phyloP scores from a whole-genome alignment of 2,888 invertebrate species.

The Augochlorella aurata region DNA sequence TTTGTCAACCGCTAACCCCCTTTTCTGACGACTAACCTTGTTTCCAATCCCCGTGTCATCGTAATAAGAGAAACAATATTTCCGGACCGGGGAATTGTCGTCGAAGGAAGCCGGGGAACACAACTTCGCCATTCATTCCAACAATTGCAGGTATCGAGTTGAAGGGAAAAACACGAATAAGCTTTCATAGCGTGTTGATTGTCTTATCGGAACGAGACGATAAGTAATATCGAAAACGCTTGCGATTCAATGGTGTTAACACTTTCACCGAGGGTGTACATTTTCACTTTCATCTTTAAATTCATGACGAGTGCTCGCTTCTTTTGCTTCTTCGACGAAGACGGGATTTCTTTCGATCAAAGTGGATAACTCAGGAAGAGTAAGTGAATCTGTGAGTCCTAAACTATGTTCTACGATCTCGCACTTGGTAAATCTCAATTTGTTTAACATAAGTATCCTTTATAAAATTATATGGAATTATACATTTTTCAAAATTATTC shows the following conservation, averaged over 20 bases:
- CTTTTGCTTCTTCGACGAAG: no score
- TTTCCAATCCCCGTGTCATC: slow-evolving; percentile 63
- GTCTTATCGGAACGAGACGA: not conserved
- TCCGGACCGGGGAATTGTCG: slow-evolving; percentile 9
- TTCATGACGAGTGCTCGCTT: no score
- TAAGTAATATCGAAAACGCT: not conserved
- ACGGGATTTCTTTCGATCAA: no score
- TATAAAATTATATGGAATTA: no score
- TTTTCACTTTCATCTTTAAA: no score
- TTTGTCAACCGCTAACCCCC: slow-evolving; percentile 58
- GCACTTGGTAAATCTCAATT: no score
- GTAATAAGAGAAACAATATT: slow-evolving; percentile 63
- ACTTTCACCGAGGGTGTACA: not conserved
- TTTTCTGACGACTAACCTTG: slow-evolving; percentile 41
- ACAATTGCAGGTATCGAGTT: not conserved
- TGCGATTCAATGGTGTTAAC: not conserved
- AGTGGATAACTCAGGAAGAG: no score
- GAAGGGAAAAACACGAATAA: not conserved
- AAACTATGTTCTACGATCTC: no score
- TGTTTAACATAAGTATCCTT: no score
- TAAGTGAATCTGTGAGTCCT: no score
- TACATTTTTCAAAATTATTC: no score
- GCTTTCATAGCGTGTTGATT: not conserved
- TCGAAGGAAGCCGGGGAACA: not conserved
- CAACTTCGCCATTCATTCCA: not conserved